Conservation (phyloP, 2,888 invertebrate species). For the Eupithecia insigniata region DNA sequence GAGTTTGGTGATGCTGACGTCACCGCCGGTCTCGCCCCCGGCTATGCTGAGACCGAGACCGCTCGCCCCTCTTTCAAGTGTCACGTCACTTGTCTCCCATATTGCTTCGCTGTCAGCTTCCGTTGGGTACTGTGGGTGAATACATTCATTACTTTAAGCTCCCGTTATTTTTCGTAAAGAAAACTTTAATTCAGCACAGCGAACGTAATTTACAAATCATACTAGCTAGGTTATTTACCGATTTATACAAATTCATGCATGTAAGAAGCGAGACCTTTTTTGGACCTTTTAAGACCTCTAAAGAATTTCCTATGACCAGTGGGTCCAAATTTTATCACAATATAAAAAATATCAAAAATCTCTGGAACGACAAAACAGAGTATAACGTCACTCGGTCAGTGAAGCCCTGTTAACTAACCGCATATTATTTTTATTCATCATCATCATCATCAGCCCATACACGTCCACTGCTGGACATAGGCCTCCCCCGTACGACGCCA, state of each 20-base stretch:
- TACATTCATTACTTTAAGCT: neutral
- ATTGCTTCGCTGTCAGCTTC: slow-evolving; percentile 87
- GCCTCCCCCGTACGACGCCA: too few relatives aligned
- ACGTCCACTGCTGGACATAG: too few relatives aligned
- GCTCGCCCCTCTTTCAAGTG: slow-evolving; percentile 92
- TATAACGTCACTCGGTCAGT: neutral
- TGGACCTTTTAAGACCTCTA: too few relatives aligned
- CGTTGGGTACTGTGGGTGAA: slow-evolving; percentile 59
- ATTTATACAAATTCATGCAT: too few relatives aligned
- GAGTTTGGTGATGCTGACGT: slow-evolving; percentile 98
- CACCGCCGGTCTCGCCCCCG: slow-evolving; percentile 97
- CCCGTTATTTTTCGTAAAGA: neutral
- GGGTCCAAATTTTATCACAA: neutral
- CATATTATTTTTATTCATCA: too few relatives aligned
- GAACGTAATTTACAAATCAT: neutral
- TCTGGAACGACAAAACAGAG: neutral
- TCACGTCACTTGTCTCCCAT: slow-evolving; percentile 97
- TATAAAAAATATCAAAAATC: neutral
- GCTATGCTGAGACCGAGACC: slow-evolving; percentile 99
- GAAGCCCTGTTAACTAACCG: neutral
- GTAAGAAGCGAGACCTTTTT: neutral
- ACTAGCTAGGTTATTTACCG: too few relatives aligned
- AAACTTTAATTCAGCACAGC: neutral
- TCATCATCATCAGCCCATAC: too few relatives aligned
- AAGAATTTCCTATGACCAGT: neutral